Conservation (phyloP, 2,113 vertebrate genomes). For the Chaenogobius annularis region DNA sequence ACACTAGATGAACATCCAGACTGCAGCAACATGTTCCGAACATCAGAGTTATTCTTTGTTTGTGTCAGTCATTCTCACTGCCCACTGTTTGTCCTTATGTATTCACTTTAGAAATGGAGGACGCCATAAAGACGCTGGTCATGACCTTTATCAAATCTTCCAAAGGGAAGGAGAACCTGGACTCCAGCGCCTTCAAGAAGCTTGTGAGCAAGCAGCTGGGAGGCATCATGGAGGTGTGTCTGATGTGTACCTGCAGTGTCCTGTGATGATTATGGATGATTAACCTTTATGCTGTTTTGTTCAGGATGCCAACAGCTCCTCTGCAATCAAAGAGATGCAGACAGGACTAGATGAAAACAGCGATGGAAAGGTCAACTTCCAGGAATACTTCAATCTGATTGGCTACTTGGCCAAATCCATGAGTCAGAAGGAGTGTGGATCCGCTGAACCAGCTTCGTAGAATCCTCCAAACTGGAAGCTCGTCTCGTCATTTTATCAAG, state of each 20-base stretch:
- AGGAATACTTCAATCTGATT: slow-evolving; percentile 72
- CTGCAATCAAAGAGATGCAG: slow-evolving; percentile 70
- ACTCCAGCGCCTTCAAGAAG: slow-evolving; percentile 61
- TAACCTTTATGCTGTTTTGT: not conserved
- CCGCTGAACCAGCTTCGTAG: slow-evolving; percentile 38
- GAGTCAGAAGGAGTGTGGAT: slow-evolving; percentile 42
- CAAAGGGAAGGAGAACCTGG: slow-evolving; percentile 63
- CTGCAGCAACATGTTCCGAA: not conserved
- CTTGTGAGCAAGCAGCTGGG: slow-evolving; percentile 64
- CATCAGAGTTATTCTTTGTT: not conserved
- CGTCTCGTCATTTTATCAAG: not conserved
- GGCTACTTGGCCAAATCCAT: slow-evolving; percentile 67
- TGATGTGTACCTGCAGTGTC: slow-evolving; percentile 19
- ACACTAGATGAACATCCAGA: not conserved
- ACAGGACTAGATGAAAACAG: slow-evolving; percentile 65
- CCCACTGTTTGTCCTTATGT: slow-evolving; percentile 4
- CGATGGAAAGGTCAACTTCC: slow-evolving; percentile 76
- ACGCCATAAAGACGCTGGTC: slow-evolving; percentile 70
- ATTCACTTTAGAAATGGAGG: slow-evolving; percentile 65
- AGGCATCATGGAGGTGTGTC: slow-evolving; percentile 64
- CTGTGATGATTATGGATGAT: not conserved
- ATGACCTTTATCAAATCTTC: slow-evolving; percentile 57
- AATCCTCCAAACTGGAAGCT: slow-evolving; percentile 1
- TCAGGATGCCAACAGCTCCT: slow-evolving; percentile 63
- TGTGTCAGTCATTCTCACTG: not conserved